Percentiles rank a stretch among this genome's conserved stretches.
These are phyloP conservation scores for Camponotus floridanus DNA, from an alignment of 1,140 invertebrate species.

Conservation along the genomic window DNA sequence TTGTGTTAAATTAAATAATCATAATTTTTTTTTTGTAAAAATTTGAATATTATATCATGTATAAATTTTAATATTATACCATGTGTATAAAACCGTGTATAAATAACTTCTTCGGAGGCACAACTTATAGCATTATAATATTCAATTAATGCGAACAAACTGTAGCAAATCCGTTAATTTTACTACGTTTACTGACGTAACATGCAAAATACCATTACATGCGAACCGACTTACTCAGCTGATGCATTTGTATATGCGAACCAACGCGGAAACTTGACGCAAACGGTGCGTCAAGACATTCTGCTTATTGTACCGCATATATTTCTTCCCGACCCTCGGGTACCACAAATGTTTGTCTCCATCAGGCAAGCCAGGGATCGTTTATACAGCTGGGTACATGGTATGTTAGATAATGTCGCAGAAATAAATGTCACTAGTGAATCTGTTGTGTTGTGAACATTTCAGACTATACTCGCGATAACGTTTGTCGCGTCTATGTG, in stretches of 20 bases:
- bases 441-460: slow-evolving; percentile 55
- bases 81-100: too few species aligned
- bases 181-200: slow-evolving; percentile 5
- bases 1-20: neutral
- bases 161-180: slow-evolving; percentile 15
- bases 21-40: neutral
- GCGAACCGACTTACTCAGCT: slow-evolving; percentile 16
- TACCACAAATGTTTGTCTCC: slow-evolving; percentile 61
- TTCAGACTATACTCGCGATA: slow-evolving; percentile 2
- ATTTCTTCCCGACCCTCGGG: slow-evolving; percentile 57
- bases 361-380: slow-evolving; percentile 53
- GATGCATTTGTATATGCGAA: slow-evolving; percentile 26
- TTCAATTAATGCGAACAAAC: neutral
- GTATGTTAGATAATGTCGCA: slow-evolving; percentile 49
- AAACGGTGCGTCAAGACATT: slow-evolving; percentile 52
- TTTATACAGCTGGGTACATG: slow-evolving; percentile 61
- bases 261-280: slow-evolving; percentile 20
- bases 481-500: slow-evolving; percentile 25
- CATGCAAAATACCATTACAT: slow-evolving; percentile 11
- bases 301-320: slow-evolving; percentile 45
- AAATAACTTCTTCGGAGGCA: neutral
- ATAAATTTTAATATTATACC: too few species aligned
- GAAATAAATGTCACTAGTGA: slow-evolving; percentile 55
- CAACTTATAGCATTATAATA: neutral
- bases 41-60: too few species aligned